Evolutionary conservation across 2,797 vertebrate genomes (phyloP).

Genomic region (Sebastes minor): DNA sequence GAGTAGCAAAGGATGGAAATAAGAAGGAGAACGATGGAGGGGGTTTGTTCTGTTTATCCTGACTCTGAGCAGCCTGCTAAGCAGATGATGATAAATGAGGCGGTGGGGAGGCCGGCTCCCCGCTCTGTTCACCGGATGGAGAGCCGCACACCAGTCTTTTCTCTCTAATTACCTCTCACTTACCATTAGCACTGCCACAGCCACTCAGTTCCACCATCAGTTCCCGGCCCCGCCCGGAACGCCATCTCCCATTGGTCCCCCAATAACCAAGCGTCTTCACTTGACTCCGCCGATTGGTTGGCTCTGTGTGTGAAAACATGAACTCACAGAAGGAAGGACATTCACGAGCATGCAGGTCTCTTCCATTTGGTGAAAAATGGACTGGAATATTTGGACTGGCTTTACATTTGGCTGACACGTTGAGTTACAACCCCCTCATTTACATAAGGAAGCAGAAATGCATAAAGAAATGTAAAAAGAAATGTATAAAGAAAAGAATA

Average conservation of each 20-base stretch:
- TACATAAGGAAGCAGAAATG: too few species aligned
- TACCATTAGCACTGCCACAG: conserved; percentile 80
- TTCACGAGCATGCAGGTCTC: not conserved
- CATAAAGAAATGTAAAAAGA: too few species aligned
- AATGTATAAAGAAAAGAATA: too few species aligned
- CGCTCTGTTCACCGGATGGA: conserved; percentile 70
- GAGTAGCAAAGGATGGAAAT: conserved; percentile 44
- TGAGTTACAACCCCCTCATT: too few species aligned
- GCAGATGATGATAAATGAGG: conserved; percentile 86
- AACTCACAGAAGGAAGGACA: not conserved
- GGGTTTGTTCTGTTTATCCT: conserved; percentile 78
- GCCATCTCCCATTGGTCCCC: conserved; percentile 54
- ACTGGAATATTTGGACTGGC: not conserved
- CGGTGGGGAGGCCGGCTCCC: conserved; percentile 63
- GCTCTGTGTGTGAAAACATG: conserved; percentile 6
- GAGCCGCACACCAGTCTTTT: conserved; percentile 75
- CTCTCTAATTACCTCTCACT: conserved; percentile 85
- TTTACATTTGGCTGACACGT: not conserved
- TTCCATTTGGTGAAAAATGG: not conserved
- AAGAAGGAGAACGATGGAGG: conserved; percentile 51
- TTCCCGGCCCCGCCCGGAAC: conserved; percentile 49
- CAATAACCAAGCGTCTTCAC: conserved; percentile 15
- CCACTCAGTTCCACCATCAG: conserved; percentile 74
- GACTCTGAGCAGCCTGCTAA: conserved; percentile 75
- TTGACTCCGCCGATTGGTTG: conserved; percentile 28